Evolutionary conservation across 2,888 invertebrate genomes (phyloP).

Genomic region (Sesia bembeciformis): DNA sequence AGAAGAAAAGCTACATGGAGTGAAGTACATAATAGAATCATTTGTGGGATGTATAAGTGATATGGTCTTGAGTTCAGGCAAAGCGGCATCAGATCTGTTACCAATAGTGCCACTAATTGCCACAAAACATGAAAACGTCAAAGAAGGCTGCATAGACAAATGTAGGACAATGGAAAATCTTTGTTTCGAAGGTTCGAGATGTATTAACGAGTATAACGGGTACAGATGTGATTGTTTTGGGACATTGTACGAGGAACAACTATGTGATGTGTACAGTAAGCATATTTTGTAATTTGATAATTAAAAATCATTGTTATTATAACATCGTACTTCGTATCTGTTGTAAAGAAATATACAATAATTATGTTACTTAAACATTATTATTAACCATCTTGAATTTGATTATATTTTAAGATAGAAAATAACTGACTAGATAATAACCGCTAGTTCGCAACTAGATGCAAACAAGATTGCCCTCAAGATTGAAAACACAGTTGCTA

Average conservation of each 20-base stretch:
- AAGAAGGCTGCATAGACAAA: conserved; percentile 90
- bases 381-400: neutral
- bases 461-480: neutral
- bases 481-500: neutral
- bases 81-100: conserved; percentile 86
- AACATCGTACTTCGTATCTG: neutral
- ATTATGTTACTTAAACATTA: neutral
- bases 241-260: conserved; percentile 91
- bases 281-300: conserved; percentile 13
- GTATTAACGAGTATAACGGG: conserved; percentile 93
- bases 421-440: neutral
- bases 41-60: conserved; percentile 94
- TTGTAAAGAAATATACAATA: neutral
- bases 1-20: conserved; percentile 90
- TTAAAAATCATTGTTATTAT: neutral
- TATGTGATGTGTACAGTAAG: conserved; percentile 93
- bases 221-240: conserved; percentile 95
- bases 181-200: conserved; percentile 90
- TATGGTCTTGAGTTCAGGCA: conserved; percentile 88
- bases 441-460: neutral
- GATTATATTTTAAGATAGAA: neutral
- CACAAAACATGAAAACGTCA: conserved; percentile 91
- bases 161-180: conserved; percentile 87
- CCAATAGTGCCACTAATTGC: conserved; percentile 89
- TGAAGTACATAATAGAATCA: conserved; percentile 93